phyloP scores from a whole-genome alignment of 2,888 invertebrate genomes.

The Pseudoips prasinana region DNA sequence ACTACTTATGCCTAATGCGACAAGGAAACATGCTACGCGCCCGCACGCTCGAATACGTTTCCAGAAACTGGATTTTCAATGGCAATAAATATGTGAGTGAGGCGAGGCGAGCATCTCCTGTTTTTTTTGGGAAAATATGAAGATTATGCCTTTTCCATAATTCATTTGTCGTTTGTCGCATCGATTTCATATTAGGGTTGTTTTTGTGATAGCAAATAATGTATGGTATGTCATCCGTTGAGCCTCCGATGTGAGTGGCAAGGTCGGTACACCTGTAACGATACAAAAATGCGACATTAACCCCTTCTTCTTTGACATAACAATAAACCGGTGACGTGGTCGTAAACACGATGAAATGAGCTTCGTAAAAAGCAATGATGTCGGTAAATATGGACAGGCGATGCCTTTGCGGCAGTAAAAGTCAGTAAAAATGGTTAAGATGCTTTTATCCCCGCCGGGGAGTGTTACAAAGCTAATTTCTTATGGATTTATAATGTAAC shows the following conservation, averaged over 20 bases:
- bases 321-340: conserved; percentile 64
- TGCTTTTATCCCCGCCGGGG: conserved; percentile 40
- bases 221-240: conserved; percentile 16
- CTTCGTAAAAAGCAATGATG: conserved; percentile 73
- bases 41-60: conserved; percentile 66
- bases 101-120: conserved; percentile 37
- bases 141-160: conserved; percentile 42
- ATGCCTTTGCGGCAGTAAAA: conserved; percentile 55
- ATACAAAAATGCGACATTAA: conserved; percentile 64
- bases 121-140: conserved; percentile 41
- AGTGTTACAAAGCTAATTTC: conserved; percentile 51
- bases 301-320: conserved; percentile 65
- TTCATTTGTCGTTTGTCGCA: conserved; percentile 34
- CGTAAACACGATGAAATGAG: conserved; percentile 67
- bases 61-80: conserved; percentile 68
- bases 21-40: conserved; percentile 75
- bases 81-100: conserved; percentile 69
- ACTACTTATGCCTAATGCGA: conserved; percentile 82
- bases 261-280: conserved; percentile 43
- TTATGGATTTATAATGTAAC: conserved; percentile 42
- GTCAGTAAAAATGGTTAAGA: conserved; percentile 48
- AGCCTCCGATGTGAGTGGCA: conserved; percentile 15
- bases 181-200: conserved; percentile 30
- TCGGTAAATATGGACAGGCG: conserved; percentile 73
- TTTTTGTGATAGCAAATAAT: conserved; percentile 23